Evolutionary conservation across 2,888 invertebrate species (phyloP).

Genomic region (Sesamia inferens): DNA sequence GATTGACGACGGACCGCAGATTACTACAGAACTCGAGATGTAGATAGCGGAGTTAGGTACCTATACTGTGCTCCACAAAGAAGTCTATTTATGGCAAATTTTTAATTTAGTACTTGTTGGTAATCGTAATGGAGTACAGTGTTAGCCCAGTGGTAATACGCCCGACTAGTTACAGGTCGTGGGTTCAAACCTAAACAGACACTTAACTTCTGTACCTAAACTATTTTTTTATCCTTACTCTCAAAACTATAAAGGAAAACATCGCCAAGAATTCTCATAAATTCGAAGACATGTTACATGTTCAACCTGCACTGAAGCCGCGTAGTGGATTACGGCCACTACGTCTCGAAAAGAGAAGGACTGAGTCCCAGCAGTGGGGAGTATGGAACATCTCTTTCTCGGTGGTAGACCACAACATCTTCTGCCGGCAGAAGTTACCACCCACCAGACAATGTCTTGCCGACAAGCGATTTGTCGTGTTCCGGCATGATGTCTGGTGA

Average conservation of each 20-base stretch:
- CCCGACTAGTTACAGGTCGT: too few relatives aligned
- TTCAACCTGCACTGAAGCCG: background rate
- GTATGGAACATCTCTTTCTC: too few relatives aligned
- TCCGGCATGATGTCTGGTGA: too few relatives aligned
- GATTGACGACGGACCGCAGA: conserved; percentile 8
- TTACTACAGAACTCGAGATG: conserved; percentile 12
- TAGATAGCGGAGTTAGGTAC: conserved; percentile 1
- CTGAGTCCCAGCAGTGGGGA: background rate
- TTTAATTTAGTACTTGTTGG: background rate
- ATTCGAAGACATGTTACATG: background rate
- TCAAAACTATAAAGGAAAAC: background rate
- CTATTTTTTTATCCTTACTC: too few relatives aligned
- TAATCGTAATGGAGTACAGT: too few relatives aligned
- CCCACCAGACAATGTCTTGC: too few relatives aligned
- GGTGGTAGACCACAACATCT: too few relatives aligned
- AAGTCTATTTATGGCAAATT: background rate
- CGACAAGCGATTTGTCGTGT: too few relatives aligned
- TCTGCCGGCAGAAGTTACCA: too few relatives aligned
- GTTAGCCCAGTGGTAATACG: too few relatives aligned
- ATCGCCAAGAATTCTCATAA: background rate
- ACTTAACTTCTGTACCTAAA: too few relatives aligned
- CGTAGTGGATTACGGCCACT: background rate
- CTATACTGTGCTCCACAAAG: background rate
- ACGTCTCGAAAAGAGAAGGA: background rate
- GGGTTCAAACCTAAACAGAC: too few relatives aligned